Evolutionary conservation across 2,797 vertebrate genomes (phyloP).

Genomic region (Corythornis leucogaster): DNA sequence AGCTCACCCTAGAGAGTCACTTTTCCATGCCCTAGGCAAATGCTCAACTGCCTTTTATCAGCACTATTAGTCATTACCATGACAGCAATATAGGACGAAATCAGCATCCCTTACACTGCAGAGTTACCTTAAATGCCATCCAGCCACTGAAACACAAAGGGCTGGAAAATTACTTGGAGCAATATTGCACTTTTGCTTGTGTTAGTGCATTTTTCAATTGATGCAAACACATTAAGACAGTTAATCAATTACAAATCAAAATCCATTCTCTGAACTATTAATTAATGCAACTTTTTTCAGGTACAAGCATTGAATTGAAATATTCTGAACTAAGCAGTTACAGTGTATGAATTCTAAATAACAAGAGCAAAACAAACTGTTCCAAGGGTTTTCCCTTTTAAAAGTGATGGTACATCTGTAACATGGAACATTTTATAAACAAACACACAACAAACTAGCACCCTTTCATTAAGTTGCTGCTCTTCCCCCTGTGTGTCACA

Average conservation of each 20-base stretch:
- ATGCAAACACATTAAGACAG: slow-evolving; percentile 66
- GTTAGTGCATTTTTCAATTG: slow-evolving; percentile 30
- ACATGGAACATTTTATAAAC: background rate
- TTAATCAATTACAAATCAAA: slow-evolving; percentile 74
- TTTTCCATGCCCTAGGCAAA: slow-evolving; percentile 68
- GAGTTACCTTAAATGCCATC: slow-evolving; percentile 61
- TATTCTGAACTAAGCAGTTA: background rate
- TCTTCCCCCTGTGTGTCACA: background rate
- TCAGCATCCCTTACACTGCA: slow-evolving; percentile 44
- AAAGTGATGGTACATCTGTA: background rate
- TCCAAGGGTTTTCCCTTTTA: background rate
- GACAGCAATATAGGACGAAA: slow-evolving; percentile 63
- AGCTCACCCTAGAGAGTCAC: background rate
- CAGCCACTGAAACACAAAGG: slow-evolving; percentile 40
- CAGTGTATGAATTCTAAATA: background rate
- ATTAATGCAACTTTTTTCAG: slow-evolving; percentile 30
- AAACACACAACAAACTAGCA: background rate
- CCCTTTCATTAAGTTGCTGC: background rate
- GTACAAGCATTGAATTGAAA: background rate
- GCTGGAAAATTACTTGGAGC: slow-evolving; percentile 71
- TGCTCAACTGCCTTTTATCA: slow-evolving; percentile 55
- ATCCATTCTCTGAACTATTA: slow-evolving; percentile 58
- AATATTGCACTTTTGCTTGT: background rate
- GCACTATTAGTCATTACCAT: slow-evolving; percentile 50
- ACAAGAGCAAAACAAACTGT: background rate